These are phyloP conservation scores for Heliconius hewitsoni DNA, from an alignment of 1,140 invertebrate genomes.

Conservation along the genomic window DNA sequence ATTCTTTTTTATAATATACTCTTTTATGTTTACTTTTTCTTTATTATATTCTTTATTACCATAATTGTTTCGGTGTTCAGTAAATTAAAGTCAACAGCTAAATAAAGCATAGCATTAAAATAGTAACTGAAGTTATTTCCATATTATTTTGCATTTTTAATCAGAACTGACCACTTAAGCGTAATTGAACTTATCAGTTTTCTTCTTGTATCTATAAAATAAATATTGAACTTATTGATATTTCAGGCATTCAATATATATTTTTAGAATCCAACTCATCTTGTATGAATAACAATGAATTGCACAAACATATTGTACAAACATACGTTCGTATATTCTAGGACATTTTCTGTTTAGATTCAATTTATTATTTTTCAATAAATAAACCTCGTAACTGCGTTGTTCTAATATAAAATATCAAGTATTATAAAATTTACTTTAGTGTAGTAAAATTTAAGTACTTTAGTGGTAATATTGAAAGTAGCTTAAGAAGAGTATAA, in stretches of 20 bases:
- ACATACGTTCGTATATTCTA: not conserved
- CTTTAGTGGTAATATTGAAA: not conserved
- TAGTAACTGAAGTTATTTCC: too few relatives aligned
- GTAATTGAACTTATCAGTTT: not conserved
- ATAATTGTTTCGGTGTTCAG: too few relatives aligned
- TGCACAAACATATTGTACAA: not conserved
- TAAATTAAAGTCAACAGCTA: too few relatives aligned
- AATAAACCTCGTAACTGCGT: not conserved
- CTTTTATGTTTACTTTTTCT: too few relatives aligned
- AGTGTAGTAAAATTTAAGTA: not conserved
- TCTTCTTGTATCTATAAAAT: not conserved
- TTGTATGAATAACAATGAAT: slow-evolving; percentile 19
- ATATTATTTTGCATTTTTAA: too few relatives aligned
- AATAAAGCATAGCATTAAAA: too few relatives aligned
- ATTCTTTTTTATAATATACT: too few relatives aligned
- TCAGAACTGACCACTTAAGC: not conserved
- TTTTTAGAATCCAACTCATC: slow-evolving; percentile 3
- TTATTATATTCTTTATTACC: too few relatives aligned
- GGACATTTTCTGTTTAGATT: slow-evolving; percentile 8
- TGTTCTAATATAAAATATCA: not conserved
- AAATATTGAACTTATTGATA: slow-evolving; percentile 3
- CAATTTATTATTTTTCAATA: not conserved
- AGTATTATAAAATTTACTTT: slow-evolving; percentile 8
- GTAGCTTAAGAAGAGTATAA: too few relatives aligned
- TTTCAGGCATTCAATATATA: not conserved